Conservation (phyloP, 1,140 invertebrate species). For the Plectrocnemia conspersa region DNA sequence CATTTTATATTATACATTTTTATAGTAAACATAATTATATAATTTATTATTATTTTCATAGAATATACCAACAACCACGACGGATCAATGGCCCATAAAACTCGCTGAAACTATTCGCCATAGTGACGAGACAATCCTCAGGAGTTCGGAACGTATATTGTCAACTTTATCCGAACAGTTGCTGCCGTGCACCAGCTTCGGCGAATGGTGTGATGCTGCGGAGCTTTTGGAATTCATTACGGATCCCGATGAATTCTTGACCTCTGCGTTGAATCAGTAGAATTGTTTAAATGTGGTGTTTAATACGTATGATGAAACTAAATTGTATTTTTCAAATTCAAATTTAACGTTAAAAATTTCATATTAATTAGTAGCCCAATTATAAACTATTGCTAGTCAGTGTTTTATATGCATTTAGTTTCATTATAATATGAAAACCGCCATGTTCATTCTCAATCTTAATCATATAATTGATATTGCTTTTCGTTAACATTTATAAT, state of each 20-base stretch:
- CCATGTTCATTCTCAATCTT: no score
- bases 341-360: no score
- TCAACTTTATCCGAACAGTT: slow-evolving; percentile 82
- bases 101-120: slow-evolving; percentile 91
- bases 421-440: no score
- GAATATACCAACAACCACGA: slow-evolving; percentile 67
- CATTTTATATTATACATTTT: slow-evolving; percentile 10
- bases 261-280: background rate
- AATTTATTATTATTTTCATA: slow-evolving; percentile 46
- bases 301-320: no score
- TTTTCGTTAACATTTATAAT: no score
- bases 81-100: slow-evolving; percentile 80
- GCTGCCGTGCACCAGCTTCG: slow-evolving; percentile 82
- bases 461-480: no score
- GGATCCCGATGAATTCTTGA: slow-evolving; percentile 38
- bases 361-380: no score
- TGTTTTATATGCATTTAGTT: no score
- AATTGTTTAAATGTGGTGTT: no score
- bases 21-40: slow-evolving; percentile 11
- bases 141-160: slow-evolving; percentile 80
- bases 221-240: slow-evolving; percentile 49
- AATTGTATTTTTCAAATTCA: no score
- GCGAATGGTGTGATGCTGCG: slow-evolving; percentile 86
- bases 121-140: slow-evolving; percentile 86
- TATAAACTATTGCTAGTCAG: no score